A percentile compares a stretch with the other conserved stretches of the same genome.
Conservation (phyloP, 2,797 vertebrate genomes). For the Sebastes minor region DNA sequence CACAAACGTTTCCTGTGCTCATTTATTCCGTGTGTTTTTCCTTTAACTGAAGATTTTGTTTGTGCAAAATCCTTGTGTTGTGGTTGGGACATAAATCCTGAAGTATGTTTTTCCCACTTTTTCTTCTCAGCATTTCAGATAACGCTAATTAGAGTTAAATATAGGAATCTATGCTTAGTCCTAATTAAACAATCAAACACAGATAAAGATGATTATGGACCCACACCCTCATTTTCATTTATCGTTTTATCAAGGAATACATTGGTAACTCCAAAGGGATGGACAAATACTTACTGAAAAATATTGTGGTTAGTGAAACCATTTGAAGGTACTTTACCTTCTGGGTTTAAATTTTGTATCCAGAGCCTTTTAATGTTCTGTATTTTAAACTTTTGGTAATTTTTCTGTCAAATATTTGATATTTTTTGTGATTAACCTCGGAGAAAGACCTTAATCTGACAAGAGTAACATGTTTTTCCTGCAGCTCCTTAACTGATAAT, state of each 20-base stretch:
- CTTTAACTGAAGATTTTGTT: background rate
- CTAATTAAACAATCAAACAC: background rate
- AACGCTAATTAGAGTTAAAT: background rate
- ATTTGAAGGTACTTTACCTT: background rate
- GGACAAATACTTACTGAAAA: background rate
- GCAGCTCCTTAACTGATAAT: no score
- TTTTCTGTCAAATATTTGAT: background rate
- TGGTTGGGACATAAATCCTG: background rate
- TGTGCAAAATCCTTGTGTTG: background rate
- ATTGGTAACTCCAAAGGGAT: background rate
- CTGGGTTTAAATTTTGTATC: background rate
- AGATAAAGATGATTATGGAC: background rate
- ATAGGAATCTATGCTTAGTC: background rate
- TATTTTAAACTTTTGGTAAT: background rate
- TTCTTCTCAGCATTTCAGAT: background rate
- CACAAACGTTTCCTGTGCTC: slow-evolving; percentile 60
- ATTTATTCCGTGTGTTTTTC: slow-evolving; percentile 1
- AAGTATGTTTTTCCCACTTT: background rate
- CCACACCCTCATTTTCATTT: background rate
- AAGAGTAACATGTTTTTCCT: no score
- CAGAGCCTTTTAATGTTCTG: background rate
- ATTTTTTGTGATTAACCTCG: no score
- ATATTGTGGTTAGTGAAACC: background rate
- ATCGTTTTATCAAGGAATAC: background rate
- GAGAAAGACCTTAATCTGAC: no score